phyloP scores from a whole-genome alignment of 2,113 vertebrate species.

The Tragelaphus buxtoni region DNA sequence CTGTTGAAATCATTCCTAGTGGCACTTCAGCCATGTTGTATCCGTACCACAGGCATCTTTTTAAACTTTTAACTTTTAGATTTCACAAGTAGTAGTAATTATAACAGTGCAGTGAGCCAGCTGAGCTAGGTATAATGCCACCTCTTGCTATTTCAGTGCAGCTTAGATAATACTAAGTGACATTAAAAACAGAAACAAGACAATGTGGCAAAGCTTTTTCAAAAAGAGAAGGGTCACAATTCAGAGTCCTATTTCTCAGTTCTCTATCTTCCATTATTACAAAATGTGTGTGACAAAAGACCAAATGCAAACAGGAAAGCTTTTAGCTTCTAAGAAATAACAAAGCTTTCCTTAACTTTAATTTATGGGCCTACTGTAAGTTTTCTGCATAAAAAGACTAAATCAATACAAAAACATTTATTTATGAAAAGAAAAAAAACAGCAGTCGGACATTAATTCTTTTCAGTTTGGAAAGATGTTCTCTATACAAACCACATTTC shows the following conservation, averaged over 20 bases:
- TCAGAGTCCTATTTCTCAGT: not conserved
- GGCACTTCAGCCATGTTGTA: not conserved
- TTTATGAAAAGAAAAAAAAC: not conserved
- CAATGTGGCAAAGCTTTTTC: not conserved
- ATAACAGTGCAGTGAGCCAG: constrained; percentile 30
- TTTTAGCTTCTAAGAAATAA: constrained; percentile 36
- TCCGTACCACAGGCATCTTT: constrained; percentile 30
- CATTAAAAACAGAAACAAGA: constrained; percentile 28
- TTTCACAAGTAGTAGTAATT: constrained; percentile 44
- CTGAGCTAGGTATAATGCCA: constrained; percentile 41
- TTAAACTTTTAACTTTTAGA: constrained; percentile 58
- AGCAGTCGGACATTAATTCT: not conserved
- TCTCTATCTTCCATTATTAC: constrained; percentile 16
- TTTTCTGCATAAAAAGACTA: not conserved
- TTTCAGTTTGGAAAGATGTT: not conserved
- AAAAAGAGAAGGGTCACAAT: constrained; percentile 19
- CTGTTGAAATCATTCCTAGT: not conserved
- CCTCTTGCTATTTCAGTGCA: constrained; percentile 37
- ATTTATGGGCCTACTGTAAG: not conserved
- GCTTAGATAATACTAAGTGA: not conserved
- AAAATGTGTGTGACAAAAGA: constrained; percentile 20
- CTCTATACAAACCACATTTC: not conserved
- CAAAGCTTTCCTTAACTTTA: not conserved
- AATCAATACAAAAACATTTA: not conserved
- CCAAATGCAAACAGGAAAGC: not conserved